A percentile compares a stretch with the other conserved stretches of the same genome.
Evolutionary conservation across 2,888 invertebrate genomes (phyloP).

Genomic region (Mactromeris polynyma): DNA sequence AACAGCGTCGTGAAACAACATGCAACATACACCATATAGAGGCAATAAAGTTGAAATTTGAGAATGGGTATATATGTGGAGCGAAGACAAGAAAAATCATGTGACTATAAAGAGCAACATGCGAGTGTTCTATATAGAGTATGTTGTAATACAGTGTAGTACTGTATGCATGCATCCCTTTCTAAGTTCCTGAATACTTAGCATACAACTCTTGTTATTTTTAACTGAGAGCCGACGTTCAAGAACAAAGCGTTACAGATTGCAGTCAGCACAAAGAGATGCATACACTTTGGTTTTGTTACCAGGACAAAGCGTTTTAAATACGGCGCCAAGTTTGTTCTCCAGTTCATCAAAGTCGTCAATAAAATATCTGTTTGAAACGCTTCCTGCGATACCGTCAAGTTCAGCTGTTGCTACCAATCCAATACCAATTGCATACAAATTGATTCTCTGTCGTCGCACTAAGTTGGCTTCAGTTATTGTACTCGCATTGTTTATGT

Average conservation of each 20-base stretch:
- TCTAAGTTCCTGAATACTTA: background rate
- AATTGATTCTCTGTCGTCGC: slow-evolving; percentile 72
- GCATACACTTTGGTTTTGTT: slow-evolving; percentile 37
- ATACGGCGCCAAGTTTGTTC: slow-evolving; percentile 70
- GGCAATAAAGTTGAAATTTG: background rate
- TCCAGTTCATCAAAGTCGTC: slow-evolving; percentile 77
- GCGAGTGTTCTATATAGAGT: background rate
- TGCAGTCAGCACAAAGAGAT: slow-evolving; percentile 19
- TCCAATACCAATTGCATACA: slow-evolving; percentile 79
- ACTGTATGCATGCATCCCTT: slow-evolving; percentile 39
- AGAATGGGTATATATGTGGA: background rate
- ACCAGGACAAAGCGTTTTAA: slow-evolving; percentile 67
- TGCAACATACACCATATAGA: background rate
- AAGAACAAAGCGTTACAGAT: background rate
- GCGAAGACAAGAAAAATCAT: background rate
- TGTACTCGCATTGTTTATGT: slow-evolving; percentile 76
- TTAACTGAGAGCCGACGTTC: background rate
- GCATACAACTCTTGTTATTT: slow-evolving; percentile 4
- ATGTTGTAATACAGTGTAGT: background rate
- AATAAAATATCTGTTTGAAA: slow-evolving; percentile 77
- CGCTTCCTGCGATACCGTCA: slow-evolving; percentile 79
- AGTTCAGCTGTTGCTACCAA: slow-evolving; percentile 80
- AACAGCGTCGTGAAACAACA: background rate
- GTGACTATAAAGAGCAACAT: background rate
- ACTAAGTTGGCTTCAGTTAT: slow-evolving; percentile 78